Percentiles rank a stretch among this genome's conserved stretches.
These are phyloP conservation scores for Sebastes trivittatus DNA, from an alignment of 2,797 vertebrate genomes.

Conservation along the genomic window DNA sequence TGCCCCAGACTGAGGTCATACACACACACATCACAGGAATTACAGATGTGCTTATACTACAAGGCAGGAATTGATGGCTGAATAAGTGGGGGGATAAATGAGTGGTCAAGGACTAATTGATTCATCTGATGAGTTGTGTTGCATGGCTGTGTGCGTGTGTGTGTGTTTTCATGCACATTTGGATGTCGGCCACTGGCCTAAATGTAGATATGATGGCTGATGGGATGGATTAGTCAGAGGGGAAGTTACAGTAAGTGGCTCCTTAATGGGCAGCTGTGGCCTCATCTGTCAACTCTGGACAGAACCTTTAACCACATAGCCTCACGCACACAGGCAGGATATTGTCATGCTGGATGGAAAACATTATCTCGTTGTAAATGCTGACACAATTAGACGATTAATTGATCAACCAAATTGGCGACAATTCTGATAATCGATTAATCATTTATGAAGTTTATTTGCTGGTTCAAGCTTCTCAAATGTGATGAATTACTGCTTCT, in stretches of 20 bases:
- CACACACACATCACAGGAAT: slow-evolving; percentile 15
- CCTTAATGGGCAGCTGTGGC: slow-evolving; percentile 71
- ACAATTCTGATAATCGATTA: background rate
- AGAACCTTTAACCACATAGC: slow-evolving; percentile 22
- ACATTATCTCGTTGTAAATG: background rate
- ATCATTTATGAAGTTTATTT: background rate
- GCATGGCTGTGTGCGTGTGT: background rate
- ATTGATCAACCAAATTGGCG: background rate
- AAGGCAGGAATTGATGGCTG: slow-evolving; percentile 34
- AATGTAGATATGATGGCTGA: slow-evolving; percentile 46
- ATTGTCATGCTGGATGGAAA: background rate
- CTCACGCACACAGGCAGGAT: background rate
- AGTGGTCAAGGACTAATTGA: slow-evolving; percentile 59
- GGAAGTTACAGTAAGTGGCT: slow-evolving; percentile 65
- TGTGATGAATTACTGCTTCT: background rate
- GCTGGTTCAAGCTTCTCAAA: background rate
- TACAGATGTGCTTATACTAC: slow-evolving; percentile 34
- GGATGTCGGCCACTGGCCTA: slow-evolving; percentile 29
- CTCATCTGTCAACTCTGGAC: slow-evolving; percentile 60
- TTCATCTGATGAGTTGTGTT: slow-evolving; percentile 42
- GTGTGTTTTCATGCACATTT: slow-evolving; percentile 30
- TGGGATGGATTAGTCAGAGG: slow-evolving; percentile 62
- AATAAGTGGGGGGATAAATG: slow-evolving; percentile 53
- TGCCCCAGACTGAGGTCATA: slow-evolving; percentile 20
- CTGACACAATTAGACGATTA: background rate